phyloP scores from a whole-genome alignment of 1,140 invertebrate species.

The Drosophila melanogaster region DNA sequence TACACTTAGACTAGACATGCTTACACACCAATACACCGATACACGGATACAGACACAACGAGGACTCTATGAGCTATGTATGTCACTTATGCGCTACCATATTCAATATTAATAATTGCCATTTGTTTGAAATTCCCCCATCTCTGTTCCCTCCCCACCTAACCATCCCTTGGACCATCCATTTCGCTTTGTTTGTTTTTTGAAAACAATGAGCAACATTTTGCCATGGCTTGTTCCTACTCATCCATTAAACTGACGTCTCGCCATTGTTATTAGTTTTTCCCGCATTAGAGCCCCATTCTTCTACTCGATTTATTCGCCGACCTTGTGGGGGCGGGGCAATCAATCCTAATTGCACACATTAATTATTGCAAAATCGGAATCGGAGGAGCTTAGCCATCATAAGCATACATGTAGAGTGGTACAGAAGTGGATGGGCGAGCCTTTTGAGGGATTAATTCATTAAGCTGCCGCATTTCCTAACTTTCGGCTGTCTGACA shows the following conservation, averaged over 20 bases:
- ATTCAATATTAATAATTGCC: constrained; percentile 81
- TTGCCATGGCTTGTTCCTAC: constrained; percentile 29
- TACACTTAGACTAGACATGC: constrained; percentile 28
- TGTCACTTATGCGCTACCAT: constrained; percentile 54
- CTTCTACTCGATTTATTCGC: background rate
- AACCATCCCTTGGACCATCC: constrained; percentile 13
- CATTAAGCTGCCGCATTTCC: constrained; percentile 12
- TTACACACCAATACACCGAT: constrained; percentile 34
- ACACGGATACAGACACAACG: constrained; percentile 24
- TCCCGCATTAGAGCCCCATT: background rate
- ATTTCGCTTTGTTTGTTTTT: constrained; percentile 68
- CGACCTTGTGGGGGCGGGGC: constrained; percentile 7
- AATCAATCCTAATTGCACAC: constrained; percentile 53
- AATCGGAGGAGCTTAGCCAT: constrained; percentile 23
- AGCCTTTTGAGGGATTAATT: constrained; percentile 42
- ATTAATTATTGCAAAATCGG: constrained; percentile 47
- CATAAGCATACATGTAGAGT: constrained; percentile 1
- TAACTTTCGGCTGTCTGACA: constrained; percentile 6
- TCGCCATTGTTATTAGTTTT: constrained; percentile 41
- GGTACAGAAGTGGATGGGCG: background rate
- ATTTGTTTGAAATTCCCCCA: constrained; percentile 49
- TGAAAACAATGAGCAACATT: constrained; percentile 75
- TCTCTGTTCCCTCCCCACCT: constrained; percentile 14
- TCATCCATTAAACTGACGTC: constrained; percentile 13
- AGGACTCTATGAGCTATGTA: constrained; percentile 61